Base-by-base conservation (phyloP, 2,888 invertebrate species). In the Trissoscelio sp. region DNA sequence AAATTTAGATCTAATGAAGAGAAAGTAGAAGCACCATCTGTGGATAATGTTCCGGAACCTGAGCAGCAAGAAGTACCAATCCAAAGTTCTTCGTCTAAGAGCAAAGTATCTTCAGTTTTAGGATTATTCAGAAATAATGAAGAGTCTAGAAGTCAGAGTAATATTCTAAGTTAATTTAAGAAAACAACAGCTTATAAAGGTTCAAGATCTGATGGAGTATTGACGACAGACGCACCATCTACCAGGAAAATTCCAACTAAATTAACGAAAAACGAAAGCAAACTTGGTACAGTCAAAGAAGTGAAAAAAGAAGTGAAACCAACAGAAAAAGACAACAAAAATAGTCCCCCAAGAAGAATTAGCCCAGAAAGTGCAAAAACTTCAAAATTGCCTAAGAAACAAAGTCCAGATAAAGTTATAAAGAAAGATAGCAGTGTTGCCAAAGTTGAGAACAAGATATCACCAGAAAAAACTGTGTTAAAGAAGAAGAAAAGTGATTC, bases 51-150 rank as follows among this genome's bases (percentile, higher is more conserved):
- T 57, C 20, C 70, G 93, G 84, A 34, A 89, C 87, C 22, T 16
- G 44, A 48, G 16, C 24, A 44, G 11, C 14, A 3, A 2, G 44
- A 73, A 14, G 16, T n/a, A 0, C 37, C 46, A 9, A 14, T 64
- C 9, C 53, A 77, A 12, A 53, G 1, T 85, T 93, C 93, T 51
- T 94, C 93, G 51, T 94, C 94, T 86, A 95, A 94, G 42, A 94
- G 95, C 9, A 95, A 95, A 2, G 96, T 96, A 0, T 95, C 94
- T 88, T 94, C 94, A 86, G 96, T 97, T 48, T 91, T 97, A 73
- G 96, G 96, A 0, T 92, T 96, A 2, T 96, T 97, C 85, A 95
- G 95, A 84, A 96, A 95, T 74, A 75, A 53, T 84, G 82, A 79
- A 20, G 66, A 81, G 1, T 83, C 87, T 16, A 86, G 51, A 81